Base-by-base conservation (phyloP, 2,888 invertebrate species). In the Euzetes globulus region DNA sequence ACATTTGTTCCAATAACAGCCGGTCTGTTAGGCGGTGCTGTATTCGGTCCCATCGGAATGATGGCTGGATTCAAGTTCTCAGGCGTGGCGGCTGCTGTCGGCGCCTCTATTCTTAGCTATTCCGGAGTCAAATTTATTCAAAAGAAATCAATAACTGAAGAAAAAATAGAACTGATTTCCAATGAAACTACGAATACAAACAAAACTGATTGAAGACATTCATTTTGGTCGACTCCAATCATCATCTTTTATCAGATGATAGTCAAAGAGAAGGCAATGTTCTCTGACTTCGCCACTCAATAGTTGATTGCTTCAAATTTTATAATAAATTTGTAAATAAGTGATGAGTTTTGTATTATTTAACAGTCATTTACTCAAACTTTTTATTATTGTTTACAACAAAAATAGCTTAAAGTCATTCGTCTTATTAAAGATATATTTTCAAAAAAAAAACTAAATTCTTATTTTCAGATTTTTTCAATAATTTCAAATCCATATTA, bases 91-190 rank as follows among this genome's bases (percentile, higher is more conserved):
- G 19, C 70, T 1, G 47, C 70, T 1, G 27, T 70, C 47, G 70
- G 70, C 47, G 70, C 25, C 45, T 41, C 45, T 19, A 22, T 70
- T 45, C n/a, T 70, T n/a, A 25, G 45, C 17, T 70, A 47, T 70
- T 47, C 47, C 1, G 70, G 70, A 6, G 19, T 70, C 15, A 70
- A 70, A 70, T 47, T 47, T 7, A 70, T 70, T 70, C 70, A 70
- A 70, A 70, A 70, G 17, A 70, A 70, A 70, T 25, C 25, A 1
- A 70, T 47, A 45, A 25, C 70, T 27, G 19, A 37, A 0, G 70
- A 70, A 25, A 47, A 70, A 70, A 17, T 27, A 3, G 45, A 70
- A 25, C 22, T 70, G 22, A 25, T 70, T 25, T 19, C 19, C 1
- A 65, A 15, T 9, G 41, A 65, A 65, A 15, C 13, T 5, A n/a